Percentiles rank a stretch among this genome's conserved stretches.
These are phyloP conservation scores for Drosophila mayri DNA, from an alignment of 1,140 invertebrate genomes.

Conservation along the genomic window DNA sequence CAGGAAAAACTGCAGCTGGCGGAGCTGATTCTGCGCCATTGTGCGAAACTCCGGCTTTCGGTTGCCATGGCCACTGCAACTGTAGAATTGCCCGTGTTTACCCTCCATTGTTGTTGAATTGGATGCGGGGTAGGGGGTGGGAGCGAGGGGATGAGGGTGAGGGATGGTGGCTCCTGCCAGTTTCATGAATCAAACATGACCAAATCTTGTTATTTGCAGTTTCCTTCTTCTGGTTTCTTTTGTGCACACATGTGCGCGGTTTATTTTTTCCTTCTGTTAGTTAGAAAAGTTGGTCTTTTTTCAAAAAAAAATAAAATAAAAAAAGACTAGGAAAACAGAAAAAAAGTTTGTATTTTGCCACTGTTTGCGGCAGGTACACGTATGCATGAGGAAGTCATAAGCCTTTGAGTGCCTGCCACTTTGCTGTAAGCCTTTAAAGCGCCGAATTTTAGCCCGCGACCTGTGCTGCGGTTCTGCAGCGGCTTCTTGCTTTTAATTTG, in stretches of 20 bases:
- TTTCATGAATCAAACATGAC: constrained; percentile 58
- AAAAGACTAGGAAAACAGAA: too few species aligned
- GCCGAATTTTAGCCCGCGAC: constrained; percentile 20
- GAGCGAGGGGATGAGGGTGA: not conserved
- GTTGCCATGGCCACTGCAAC: constrained; percentile 36
- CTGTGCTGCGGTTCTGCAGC: constrained; percentile 6
- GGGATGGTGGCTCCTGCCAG: constrained; percentile 9
- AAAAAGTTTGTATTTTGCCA: constrained; percentile 24
- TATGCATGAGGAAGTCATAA: constrained; percentile 53
- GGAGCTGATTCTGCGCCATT: constrained; percentile 34
- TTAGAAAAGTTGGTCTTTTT: constrained; percentile 43
- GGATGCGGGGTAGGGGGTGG: constrained; percentile 4
- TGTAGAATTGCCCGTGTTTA: constrained; percentile 34
- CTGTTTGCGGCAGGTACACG: constrained; percentile 28
- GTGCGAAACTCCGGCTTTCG: constrained; percentile 25
- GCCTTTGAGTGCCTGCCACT: constrained; percentile 63
- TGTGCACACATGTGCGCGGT: constrained; percentile 36
- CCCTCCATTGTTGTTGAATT: constrained; percentile 51
- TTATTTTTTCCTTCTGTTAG: constrained; percentile 34
- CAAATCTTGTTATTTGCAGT: constrained; percentile 66
- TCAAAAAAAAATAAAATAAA: not conserved
- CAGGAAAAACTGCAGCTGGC: constrained; percentile 18
- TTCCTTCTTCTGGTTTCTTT: constrained; percentile 43
- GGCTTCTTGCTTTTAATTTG: constrained; percentile 38
- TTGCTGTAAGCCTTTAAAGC: constrained; percentile 54